phyloP scores from a whole-genome alignment of 2,797 vertebrate genomes.

The Enteromius fasciolatus region DNA sequence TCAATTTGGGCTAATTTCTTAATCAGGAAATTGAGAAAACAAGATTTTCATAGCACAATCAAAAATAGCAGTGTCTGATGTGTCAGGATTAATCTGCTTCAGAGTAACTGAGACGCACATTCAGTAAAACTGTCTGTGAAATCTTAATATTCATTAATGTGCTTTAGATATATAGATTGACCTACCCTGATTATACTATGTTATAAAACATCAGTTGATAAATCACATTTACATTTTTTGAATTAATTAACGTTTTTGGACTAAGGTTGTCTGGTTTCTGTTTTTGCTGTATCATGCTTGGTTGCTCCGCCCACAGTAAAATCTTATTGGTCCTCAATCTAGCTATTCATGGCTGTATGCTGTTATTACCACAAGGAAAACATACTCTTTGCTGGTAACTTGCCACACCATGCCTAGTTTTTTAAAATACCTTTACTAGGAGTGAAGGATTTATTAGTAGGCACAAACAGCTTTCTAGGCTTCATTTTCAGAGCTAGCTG shows the following conservation, averaged over 20 bases:
- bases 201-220: background rate
- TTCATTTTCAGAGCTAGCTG: slow-evolving; percentile 62
- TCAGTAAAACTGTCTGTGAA: background rate
- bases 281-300: background rate
- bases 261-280: background rate
- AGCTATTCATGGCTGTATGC: background rate
- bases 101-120: background rate
- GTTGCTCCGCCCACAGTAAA: background rate
- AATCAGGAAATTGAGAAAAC: background rate
- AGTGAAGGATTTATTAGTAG: slow-evolving; percentile 42
- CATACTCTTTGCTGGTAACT: too few species aligned
- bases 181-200: background rate
- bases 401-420: background rate
- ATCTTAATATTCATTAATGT: background rate
- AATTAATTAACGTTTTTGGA: background rate
- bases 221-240: background rate
- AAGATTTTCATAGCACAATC: background rate
- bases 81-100: background rate
- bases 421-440: slow-evolving; percentile 41
- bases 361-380: background rate
- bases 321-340: background rate
- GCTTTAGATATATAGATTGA: background rate
- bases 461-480: slow-evolving; percentile 74
- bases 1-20: background rate
- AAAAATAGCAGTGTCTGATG: background rate